phyloP scores from a whole-genome alignment of 2,113 vertebrate species.

The Hippocampus mohnikei region DNA sequence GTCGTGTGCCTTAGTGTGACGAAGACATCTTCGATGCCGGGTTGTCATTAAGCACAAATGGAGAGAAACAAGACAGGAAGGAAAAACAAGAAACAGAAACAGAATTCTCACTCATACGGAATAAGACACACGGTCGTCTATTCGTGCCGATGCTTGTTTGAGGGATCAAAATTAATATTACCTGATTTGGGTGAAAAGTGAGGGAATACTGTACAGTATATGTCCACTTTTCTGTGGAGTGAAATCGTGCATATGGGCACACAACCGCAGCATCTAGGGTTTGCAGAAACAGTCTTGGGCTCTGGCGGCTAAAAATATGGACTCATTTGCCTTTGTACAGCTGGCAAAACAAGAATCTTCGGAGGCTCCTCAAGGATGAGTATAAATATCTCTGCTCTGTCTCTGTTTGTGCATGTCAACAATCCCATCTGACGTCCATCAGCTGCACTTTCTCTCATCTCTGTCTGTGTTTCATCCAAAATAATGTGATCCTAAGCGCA shows the following conservation, averaged over 20 bases:
- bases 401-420: constrained; percentile 27
- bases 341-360: constrained; percentile 34
- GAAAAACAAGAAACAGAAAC: constrained; percentile 26
- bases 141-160: constrained; percentile 45
- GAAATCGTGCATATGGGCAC: constrained; percentile 30
- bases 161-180: constrained; percentile 27
- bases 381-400: constrained; percentile 12
- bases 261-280: constrained; percentile 69
- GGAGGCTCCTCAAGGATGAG: constrained; percentile 4
- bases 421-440: constrained; percentile 24
- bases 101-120: constrained; percentile 23
- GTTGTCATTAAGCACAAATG: constrained; percentile 36
- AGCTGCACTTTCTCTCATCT: constrained; percentile 10
- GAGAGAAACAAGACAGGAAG: constrained; percentile 43
- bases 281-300: constrained; percentile 72
- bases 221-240: constrained; percentile 21
- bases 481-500: constrained; percentile 25
- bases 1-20: constrained; percentile 26
- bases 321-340: constrained; percentile 29
- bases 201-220: neutral
- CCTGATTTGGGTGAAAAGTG: constrained; percentile 43
- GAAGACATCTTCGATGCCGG: constrained; percentile 64
- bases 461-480: constrained; percentile 14
- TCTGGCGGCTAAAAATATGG: constrained; percentile 45
- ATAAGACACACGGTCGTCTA: constrained; percentile 42